A percentile compares a stretch with the other conserved stretches of the same genome.
phyloP scores from a whole-genome alignment of 2,113 vertebrate genomes.

The Seriola aureovittata region DNA sequence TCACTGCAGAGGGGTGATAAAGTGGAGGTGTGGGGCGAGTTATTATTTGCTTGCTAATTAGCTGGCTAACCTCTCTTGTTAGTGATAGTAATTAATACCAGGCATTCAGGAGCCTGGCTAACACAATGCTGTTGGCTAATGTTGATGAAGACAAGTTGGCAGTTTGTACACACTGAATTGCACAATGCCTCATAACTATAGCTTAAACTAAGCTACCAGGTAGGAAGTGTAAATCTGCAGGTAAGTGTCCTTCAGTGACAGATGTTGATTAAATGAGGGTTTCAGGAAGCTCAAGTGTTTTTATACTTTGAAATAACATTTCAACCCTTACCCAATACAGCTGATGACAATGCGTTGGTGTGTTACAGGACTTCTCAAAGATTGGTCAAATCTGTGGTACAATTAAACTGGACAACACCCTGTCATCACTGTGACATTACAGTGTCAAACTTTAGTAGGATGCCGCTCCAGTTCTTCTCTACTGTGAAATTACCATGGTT shows the following conservation, averaged over 20 bases:
- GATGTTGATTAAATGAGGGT: not conserved
- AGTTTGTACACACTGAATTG: not conserved
- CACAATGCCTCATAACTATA: not conserved
- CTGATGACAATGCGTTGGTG: not conserved
- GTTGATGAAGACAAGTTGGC: not conserved
- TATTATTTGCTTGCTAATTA: slow-evolving; percentile 59
- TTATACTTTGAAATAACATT: not conserved
- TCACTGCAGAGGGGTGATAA: not conserved
- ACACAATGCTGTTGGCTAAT: not conserved
- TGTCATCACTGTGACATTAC: not conserved
- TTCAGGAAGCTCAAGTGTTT: not conserved
- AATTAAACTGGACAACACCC: not conserved
- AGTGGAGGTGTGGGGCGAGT: slow-evolving; percentile 17
- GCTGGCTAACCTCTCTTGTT: slow-evolving; percentile 49
- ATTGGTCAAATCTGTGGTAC: not conserved
- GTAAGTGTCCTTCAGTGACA: not conserved
- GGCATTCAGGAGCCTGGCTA: not conserved
- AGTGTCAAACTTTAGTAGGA: not conserved
- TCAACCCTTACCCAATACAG: not conserved
- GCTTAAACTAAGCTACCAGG: not conserved
- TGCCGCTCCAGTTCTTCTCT: not conserved
- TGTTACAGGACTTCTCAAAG: not conserved
- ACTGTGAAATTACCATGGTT: not conserved
- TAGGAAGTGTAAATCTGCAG: not conserved
- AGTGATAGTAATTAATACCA: slow-evolving; percentile 7